Percentiles rank a stretch among this genome's conserved stretches.
phyloP scores from a whole-genome alignment of 1,140 invertebrate species.

The Lasioglossum baleicum region DNA sequence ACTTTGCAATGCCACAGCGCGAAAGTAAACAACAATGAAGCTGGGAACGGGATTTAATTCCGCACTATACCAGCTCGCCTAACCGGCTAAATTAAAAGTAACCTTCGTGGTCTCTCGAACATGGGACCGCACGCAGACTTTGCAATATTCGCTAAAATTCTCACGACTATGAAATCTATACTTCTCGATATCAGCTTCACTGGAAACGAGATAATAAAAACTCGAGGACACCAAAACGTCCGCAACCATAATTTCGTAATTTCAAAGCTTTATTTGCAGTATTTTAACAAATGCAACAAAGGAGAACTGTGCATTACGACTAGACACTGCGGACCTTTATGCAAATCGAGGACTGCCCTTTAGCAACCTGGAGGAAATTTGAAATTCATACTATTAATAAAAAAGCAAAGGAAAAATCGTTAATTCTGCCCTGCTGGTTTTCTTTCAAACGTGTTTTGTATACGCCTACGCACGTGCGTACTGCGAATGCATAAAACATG shows the following conservation, averaged over 20 bases:
- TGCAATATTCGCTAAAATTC: not conserved
- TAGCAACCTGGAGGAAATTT: no score
- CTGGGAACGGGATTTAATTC: not conserved
- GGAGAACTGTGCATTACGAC: no score
- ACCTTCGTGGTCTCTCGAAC: not conserved
- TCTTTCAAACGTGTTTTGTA: no score
- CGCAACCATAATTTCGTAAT: not conserved
- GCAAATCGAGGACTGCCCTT: no score
- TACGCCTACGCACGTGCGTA: no score
- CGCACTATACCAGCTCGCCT: not conserved
- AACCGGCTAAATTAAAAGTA: slow-evolving; percentile 19
- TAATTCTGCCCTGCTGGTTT: no score
- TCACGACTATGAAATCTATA: not conserved
- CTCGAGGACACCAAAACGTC: not conserved
- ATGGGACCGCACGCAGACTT: not conserved
- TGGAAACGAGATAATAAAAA: not conserved
- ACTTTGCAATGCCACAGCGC: not conserved
- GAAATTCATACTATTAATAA: no score
- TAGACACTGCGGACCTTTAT: no score
- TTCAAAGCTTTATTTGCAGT: not conserved
- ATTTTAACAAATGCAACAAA: no score
- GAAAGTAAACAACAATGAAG: not conserved
- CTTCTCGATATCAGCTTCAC: not conserved
- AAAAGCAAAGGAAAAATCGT: no score
- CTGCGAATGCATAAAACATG: no score